Percentiles rank a stretch among this genome's conserved stretches.
Evolutionary conservation across 2,113 vertebrate genomes (phyloP).

Genomic region (Gavia stellata): DNA sequence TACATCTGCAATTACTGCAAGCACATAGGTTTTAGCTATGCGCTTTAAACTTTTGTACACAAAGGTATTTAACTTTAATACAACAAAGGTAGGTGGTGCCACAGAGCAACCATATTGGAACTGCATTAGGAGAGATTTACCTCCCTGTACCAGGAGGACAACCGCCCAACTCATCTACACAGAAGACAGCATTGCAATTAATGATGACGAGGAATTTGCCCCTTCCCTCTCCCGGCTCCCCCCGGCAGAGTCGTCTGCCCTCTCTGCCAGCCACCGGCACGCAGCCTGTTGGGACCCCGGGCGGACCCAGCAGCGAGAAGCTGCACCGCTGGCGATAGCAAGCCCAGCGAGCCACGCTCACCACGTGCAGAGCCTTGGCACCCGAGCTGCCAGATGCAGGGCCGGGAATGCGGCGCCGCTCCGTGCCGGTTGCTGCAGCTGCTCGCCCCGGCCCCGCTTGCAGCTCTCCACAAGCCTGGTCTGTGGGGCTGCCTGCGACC

Average conservation of each 20-base stretch:
- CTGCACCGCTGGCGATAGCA: fast-evolving
- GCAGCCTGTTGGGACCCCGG: neutral
- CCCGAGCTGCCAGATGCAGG: fast-evolving
- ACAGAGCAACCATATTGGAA: neutral
- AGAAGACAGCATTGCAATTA: neutral
- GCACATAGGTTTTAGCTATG: slow-evolving; percentile 23
- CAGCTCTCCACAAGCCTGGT: neutral
- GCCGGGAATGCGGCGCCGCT: fast-evolving
- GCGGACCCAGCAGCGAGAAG: neutral
- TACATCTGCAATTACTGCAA: slow-evolving; percentile 69
- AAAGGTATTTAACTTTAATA: slow-evolving; percentile 56
- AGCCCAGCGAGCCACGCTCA: neutral
- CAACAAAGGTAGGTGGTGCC: slow-evolving; percentile 46
- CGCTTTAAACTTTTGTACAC: slow-evolving; percentile 59
- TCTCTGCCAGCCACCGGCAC: neutral
- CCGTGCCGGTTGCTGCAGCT: fast-evolving
- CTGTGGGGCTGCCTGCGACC: neutral
- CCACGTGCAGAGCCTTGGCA: fast-evolving
- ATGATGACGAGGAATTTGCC: neutral
- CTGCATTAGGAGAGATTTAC: neutral
- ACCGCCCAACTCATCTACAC: neutral
- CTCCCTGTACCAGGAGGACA: neutral
- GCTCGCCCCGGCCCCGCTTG: neutral
- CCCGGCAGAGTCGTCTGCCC: fast-evolving
- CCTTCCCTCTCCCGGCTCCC: neutral